Percentiles rank a stretch among this genome's conserved stretches.
These are phyloP conservation scores for Palythoa grandiflora DNA, from an alignment of 92 coral and sea anemone genomes.

Conservation along the genomic window DNA sequence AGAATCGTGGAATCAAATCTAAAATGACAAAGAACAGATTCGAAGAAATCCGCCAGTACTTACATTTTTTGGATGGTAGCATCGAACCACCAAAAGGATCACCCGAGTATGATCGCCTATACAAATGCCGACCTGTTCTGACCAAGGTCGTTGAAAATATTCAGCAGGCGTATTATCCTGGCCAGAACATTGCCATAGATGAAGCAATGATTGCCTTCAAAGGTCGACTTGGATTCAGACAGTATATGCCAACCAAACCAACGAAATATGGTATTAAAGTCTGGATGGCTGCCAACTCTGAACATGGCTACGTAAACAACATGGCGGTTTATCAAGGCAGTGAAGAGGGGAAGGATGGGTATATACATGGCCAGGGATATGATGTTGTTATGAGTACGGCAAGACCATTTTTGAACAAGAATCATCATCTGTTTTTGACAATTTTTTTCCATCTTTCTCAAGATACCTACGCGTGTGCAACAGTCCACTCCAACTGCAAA, in stretches of 20 bases:
- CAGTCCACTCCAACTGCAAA: slow-evolving; percentile 61
- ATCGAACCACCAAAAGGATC: neutral
- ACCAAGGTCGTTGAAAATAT: neutral
- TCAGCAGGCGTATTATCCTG: neutral
- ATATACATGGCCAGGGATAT: too few species aligned
- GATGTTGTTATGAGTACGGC: too few species aligned
- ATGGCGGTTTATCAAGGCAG: too few species aligned
- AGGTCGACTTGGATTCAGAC: slow-evolving; percentile 49
- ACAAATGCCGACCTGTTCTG: neutral
- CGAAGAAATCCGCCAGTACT: slow-evolving; percentile 41
- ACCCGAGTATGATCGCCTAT: neutral
- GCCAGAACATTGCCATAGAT: neutral
- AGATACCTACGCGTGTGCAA: slow-evolving; percentile 33
- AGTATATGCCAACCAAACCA: slow-evolving; percentile 53
- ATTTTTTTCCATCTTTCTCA: slow-evolving; percentile 12
- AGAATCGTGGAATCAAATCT: neutral
- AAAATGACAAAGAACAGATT: slow-evolving; percentile 29
- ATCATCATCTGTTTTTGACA: too few species aligned
- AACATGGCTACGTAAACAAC: neutral
- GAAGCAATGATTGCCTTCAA: slow-evolving; percentile 3
- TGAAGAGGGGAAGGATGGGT: too few species aligned
- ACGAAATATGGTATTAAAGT: slow-evolving; percentile 44
- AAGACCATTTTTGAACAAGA: too few species aligned
- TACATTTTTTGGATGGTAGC: slow-evolving; percentile 35
- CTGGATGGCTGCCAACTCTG: slow-evolving; percentile 43